Evolutionary conservation across 2,888 invertebrate species (phyloP).

Genomic region (Hypena proboscidalis): DNA sequence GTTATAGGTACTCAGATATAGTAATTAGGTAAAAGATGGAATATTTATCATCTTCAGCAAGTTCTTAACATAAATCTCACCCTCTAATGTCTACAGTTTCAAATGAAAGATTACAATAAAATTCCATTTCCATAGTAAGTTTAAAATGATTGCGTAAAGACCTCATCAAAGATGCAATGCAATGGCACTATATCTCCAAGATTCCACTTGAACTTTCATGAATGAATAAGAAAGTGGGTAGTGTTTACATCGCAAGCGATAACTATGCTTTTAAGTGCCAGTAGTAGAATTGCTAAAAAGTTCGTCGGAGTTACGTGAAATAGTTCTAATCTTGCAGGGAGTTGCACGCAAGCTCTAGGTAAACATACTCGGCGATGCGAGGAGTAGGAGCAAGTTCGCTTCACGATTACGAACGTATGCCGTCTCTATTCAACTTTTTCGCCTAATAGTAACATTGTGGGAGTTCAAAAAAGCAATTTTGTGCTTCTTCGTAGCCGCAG

Average conservation of each 20-base stretch:
- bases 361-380: slow-evolving; percentile 57
- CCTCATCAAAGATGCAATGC: slow-evolving; percentile 32
- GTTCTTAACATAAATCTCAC: no score
- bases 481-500: slow-evolving; percentile 63
- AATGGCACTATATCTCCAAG: slow-evolving; percentile 34
- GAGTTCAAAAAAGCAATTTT: slow-evolving; percentile 83
- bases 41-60: no score
- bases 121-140: slow-evolving; percentile 17
- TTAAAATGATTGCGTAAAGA: slow-evolving; percentile 25
- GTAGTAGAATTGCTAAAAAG: slow-evolving; percentile 75
- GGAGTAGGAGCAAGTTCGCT: slow-evolving; percentile 36
- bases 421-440: slow-evolving; percentile 75
- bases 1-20: background rate
- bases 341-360: slow-evolving; percentile 59
- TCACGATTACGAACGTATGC: slow-evolving; percentile 67
- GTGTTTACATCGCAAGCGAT: slow-evolving; percentile 52
- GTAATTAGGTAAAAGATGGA: no score
- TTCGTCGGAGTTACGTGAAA: slow-evolving; percentile 71
- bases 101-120: slow-evolving; percentile 2
- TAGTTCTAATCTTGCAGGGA: slow-evolving; percentile 72
- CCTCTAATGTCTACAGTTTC: background rate
- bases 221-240: slow-evolving; percentile 52
- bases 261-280: slow-evolving; percentile 60
- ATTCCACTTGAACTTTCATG: slow-evolving; percentile 48
- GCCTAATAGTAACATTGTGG: slow-evolving; percentile 68